Evolutionary conservation across 2,113 vertebrate genomes (phyloP).

Genomic region (Caranx melampygus): DNA sequence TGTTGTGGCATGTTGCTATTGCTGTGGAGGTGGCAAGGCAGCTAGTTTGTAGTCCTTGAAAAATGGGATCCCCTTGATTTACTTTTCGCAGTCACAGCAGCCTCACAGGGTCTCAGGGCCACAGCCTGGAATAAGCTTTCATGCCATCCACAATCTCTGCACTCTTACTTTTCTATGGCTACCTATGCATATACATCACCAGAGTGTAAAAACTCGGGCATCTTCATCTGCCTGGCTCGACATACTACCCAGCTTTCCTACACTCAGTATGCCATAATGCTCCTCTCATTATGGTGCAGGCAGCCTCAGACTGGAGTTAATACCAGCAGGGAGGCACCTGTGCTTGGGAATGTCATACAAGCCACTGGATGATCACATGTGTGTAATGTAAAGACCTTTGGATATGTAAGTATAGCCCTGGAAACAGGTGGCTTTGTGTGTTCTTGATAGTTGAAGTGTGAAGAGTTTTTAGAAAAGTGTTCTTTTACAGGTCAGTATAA

Average conservation of each 20-base stretch:
- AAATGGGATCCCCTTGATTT: slow-evolving; percentile 23
- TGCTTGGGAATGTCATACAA: slow-evolving; percentile 36
- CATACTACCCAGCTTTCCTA: slow-evolving; percentile 19
- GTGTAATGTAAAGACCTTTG: slow-evolving; percentile 7
- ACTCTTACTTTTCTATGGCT: slow-evolving; percentile 21
- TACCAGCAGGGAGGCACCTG: slow-evolving; percentile 25
- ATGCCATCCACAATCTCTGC: slow-evolving; percentile 28
- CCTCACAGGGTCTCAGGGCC: slow-evolving; percentile 7
- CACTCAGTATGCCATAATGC: slow-evolving; percentile 19
- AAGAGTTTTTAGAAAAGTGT: slow-evolving; percentile 11
- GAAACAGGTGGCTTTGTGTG: neutral
- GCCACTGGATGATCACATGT: neutral
- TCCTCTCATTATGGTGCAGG: slow-evolving; percentile 36
- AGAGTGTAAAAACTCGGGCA: slow-evolving; percentile 20
- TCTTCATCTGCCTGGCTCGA: slow-evolving; percentile 23
- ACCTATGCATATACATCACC: slow-evolving; percentile 14
- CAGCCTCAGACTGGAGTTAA: slow-evolving; percentile 36
- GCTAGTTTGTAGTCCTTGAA: slow-evolving; percentile 27
- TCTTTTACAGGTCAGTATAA: neutral
- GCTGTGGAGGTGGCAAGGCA: neutral
- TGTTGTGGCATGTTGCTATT: slow-evolving; percentile 3
- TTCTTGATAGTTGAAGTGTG: slow-evolving; percentile 12
- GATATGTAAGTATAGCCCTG: neutral
- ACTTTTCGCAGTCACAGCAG: neutral
- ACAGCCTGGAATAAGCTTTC: slow-evolving; percentile 21